Base-by-base conservation (phyloP, 2,113 vertebrate species). In the Tonatia bakeri region DNA sequence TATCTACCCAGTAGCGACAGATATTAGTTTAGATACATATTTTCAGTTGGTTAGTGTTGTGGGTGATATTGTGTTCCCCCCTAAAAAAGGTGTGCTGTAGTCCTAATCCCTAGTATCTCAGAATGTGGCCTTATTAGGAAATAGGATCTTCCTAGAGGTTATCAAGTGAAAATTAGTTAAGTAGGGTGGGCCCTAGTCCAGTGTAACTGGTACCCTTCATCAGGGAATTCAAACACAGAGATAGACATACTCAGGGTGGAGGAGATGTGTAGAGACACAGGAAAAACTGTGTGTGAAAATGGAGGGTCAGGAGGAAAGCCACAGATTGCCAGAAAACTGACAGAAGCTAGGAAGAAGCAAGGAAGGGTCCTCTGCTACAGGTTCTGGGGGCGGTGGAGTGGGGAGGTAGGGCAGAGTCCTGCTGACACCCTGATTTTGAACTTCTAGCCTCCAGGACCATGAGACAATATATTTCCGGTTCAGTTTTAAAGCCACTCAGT, bases 281-380 rank as follows among this genome's bases (percentile, higher is more conserved):
- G 40, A 24, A 69, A 11, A 87, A 38, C 2, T 33, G 28, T 33
- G 7, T 4, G 50, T 76, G n/a, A 50, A 50, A 52, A n/a, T 7
- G 10, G 20, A 70, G 28, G 38, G 13, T 0, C 15, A 20, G 26
- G 14, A 33, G 28, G 16, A 80, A 69, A 8, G 28, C 19, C n/a
- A 13, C 43, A 45, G 5, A 26, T n/a, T 38, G 19, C 16, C 45
- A n/a, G 17, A 11, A 59, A 45, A 31, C 33, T 31, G 38, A 45
- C 15, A 50, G 73, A 50, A 43, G 17, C 33, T 50, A 26, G 20
- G 69, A 64, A 28, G 22, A 72, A 67, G 45, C 3, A 12, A 82
- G 12, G 22, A 15, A 54, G 22, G 8, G 4, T 3, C 22, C 2
- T 50, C 47, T 3, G 0, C 12, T 54, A 1, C 4, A 8, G 20